Evolutionary conservation across 2,888 invertebrate species (phyloP), one percentile per base, ranked within the genome.

Genomic region (Leistus spinibarbis): DNA sequence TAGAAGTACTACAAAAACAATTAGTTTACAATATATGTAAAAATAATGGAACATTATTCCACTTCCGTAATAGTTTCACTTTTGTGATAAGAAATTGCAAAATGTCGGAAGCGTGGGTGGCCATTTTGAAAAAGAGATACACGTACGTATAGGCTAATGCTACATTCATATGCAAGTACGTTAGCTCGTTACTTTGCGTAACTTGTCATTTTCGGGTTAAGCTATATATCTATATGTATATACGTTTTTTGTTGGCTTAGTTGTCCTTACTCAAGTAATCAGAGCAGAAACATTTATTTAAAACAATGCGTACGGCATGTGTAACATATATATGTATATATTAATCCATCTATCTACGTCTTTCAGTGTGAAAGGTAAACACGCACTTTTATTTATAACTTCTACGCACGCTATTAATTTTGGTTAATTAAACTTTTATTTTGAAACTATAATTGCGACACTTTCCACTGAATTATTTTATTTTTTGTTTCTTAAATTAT

Each of bases 101-200:
- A 71, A 71, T 71, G 63, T 64, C 71, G 71, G 71, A 71, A 71
- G 71, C 20, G 71, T 71, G 71, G 71, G 71, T 71, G 71, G 40
- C 40, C 7, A 2, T 40, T 40, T 40, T 40, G 5, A 40, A 40
- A 40, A 40, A 40, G 1, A 40, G 10, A 40, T 40, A 40, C 40
- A 40, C 40, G 40, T 40, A 24, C 24, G n/a, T n/a, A n/a, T 24
- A 40, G 7, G 40, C 7, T 10, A n/a, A n/a, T n/a, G 4, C 7
- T 40, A 40, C 40, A 40, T 40, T 40, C 40, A 40, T 40, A 40
- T 40, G 40, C 40, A 40, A 10, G 40, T 40, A 40, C 7, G 40
- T 13, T 40, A 40, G 40, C 40, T 40, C 40, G 40, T 40, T 40
- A 40, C 40, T 40, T 40, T 40, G 40, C 40, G 40, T 40, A 40